Evolutionary conservation across 2,888 invertebrate genomes (phyloP).

Genomic region (Agriopis marginaria): DNA sequence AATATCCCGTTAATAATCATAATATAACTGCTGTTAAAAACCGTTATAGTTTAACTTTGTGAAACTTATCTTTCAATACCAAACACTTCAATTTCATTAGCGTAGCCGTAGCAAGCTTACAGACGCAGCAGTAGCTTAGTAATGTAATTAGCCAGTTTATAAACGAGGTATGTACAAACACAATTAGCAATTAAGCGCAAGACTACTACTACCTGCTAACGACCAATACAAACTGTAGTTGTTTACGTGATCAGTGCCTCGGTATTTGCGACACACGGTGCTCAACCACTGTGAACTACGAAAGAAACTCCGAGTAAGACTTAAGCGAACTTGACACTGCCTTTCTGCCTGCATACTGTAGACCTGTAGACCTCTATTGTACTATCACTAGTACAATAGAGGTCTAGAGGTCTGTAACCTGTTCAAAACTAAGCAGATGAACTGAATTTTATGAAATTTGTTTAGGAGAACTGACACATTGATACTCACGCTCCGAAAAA

Average conservation of each 20-base stretch:
- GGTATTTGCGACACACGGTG: slow-evolving; percentile 46
- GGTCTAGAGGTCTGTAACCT: too few relatives aligned
- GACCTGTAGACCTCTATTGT: too few relatives aligned
- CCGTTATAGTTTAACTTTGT: too few relatives aligned
- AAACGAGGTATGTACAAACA: slow-evolving; percentile 41
- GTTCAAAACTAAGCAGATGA: too few relatives aligned
- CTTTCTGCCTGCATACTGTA: too few relatives aligned
- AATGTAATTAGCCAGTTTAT: slow-evolving; percentile 28
- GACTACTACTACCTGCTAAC: slow-evolving; percentile 61
- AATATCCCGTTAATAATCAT: too few relatives aligned
- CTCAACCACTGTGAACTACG: not conserved
- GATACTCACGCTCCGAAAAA: too few relatives aligned
- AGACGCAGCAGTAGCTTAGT: slow-evolving; percentile 12
- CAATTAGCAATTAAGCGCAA: slow-evolving; percentile 62
- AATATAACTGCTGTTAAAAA: too few relatives aligned
- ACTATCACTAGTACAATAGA: too few relatives aligned
- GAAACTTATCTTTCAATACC: not conserved
- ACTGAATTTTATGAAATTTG: too few relatives aligned
- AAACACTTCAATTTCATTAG: slow-evolving; percentile 8
- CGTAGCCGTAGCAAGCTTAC: not conserved
- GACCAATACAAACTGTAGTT: slow-evolving; percentile 61
- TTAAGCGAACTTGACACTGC: too few relatives aligned
- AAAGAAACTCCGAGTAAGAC: not conserved
- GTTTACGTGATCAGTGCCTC: slow-evolving; percentile 65
- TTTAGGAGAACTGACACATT: too few relatives aligned